phyloP scores from a whole-genome alignment of 2,888 invertebrate species.

The Mythimna pallens region DNA sequence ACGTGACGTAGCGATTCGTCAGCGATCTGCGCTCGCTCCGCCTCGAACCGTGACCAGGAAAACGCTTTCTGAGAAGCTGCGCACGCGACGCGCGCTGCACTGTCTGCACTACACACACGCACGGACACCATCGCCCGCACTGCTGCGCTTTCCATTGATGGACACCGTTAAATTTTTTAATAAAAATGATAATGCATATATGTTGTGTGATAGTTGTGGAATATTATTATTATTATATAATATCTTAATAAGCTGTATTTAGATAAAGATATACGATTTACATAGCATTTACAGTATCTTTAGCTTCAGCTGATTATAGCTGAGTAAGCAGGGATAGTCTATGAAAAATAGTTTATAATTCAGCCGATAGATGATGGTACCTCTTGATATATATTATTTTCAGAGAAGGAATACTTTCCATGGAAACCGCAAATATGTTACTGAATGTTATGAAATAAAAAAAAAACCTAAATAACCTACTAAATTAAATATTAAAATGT shows the following conservation, averaged over 20 bases:
- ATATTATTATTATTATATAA: background rate
- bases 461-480: background rate
- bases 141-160: conserved; percentile 6
- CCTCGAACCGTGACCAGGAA: conserved; percentile 80
- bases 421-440: background rate
- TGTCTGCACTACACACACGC: conserved; percentile 26
- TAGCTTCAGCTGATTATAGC: background rate
- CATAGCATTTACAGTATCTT: conserved; percentile 5
- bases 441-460: background rate
- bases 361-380: conserved; percentile 25
- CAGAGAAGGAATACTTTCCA: background rate
- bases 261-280: conserved; percentile 4
- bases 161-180: conserved; percentile 3
- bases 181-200: background rate
- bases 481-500: background rate
- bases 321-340: background rate
- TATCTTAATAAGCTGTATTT: conserved; percentile 16
- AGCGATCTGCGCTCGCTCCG: conserved; percentile 67
- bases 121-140: conserved; percentile 17
- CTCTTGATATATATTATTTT: background rate
- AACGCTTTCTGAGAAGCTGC: conserved; percentile 88
- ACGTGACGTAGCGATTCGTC: conserved; percentile 85
- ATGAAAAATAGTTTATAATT: background rate
- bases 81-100: conserved; percentile 52
- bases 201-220: too few species aligned